Evolutionary conservation across 2,113 vertebrate genomes (phyloP), one percentile per base, ranked within the genome.

Genomic region (Psittacula cyanocephala): DNA sequence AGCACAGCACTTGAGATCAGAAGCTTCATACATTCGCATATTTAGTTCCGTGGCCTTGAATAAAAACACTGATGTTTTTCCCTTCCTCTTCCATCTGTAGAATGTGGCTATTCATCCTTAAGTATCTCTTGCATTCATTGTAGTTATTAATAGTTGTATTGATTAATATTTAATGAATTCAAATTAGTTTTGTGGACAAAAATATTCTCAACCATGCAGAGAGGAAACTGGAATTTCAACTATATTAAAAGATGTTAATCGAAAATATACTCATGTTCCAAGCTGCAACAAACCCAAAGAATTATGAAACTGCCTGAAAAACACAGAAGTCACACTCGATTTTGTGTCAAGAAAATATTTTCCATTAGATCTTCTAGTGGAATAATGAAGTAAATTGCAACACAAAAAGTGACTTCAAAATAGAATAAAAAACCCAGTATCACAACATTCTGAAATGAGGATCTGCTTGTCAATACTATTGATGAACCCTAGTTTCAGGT

Each of bases 111-210:
- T 91, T 96, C 89, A 94, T 81, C 88, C 55, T 59, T 83, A 88
- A 89, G 71, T 74, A 55, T 39, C 85, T 95, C 92, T 88, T 86
- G 27, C 71, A 95, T 84, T 96, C 93, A 92, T 11, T 84, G 86
- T 47, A 92, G 76, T 86, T 88, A 94, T 91, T 91, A 94, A 96
- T 90, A 94, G 93, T 68, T 84, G 35, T 71, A 88, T 77, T 77
- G 55, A 94, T 96, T 81, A 94, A 94, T 88, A 88, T 60, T 90
- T 97, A 77, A 95, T 93, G 23, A 96, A 89, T 91, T 82, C 25
- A 86, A 82, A 91, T 63, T 86, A 81, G 83, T 88, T 95, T 88
- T 78, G 50, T 46, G 43, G 35, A 86, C 43, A 86, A 86, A 96
- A 89, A 95, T 86, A 86, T 70, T 89, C 93, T 89, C 59, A 91